Base-by-base conservation (phyloP, 2,113 vertebrate genomes). In the Henicopernis longicauda region DNA sequence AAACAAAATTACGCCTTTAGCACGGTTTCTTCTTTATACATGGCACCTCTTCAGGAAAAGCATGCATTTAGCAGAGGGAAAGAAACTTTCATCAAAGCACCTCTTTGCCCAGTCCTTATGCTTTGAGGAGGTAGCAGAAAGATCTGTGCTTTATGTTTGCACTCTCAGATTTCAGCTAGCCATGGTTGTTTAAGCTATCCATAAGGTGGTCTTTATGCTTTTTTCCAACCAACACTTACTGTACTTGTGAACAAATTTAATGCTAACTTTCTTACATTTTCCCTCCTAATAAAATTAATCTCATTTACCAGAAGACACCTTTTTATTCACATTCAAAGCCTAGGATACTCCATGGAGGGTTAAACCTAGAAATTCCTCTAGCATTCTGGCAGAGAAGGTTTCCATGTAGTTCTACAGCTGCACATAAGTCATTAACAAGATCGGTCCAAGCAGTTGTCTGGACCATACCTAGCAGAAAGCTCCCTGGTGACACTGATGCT, bases 321-420 rank as follows among this genome's bases (percentile, higher is more conserved):
- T 93, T 90, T 84, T 38, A 59, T 63, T 95, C 76, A 50, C 70
- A 55, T 80, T 85, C 62, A 71, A 95, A 96, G 76, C n/a, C 76
- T 52, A 34, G 26, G 25, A 21, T 83, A 71, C 16, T 82, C 83
- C 57, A 45, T 55, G 78, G 86, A 95, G 90, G 74, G 81, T 90
- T 96, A 96, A 96, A 94, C 40, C 20, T 50, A 89, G 81, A 89
- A 95, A 96, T 88, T 90, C 93, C 82, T 94, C 38, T 32, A 72
- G 82, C 40, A 21, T 91, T 96, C 74, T 96, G 87, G 84, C 92
- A 95, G 45, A 82, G 45, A 45, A 93, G 84, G 62, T 94, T 95
- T 97, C 95, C 85, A 88, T 89, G 85, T 94, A 95, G 79, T 85
- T 77, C 79, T 73, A 86, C 85, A 96, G 90, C 90, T 96, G 93